phyloP scores from a whole-genome alignment of 2,888 invertebrate genomes.

The Sialis fuliginosa region DNA sequence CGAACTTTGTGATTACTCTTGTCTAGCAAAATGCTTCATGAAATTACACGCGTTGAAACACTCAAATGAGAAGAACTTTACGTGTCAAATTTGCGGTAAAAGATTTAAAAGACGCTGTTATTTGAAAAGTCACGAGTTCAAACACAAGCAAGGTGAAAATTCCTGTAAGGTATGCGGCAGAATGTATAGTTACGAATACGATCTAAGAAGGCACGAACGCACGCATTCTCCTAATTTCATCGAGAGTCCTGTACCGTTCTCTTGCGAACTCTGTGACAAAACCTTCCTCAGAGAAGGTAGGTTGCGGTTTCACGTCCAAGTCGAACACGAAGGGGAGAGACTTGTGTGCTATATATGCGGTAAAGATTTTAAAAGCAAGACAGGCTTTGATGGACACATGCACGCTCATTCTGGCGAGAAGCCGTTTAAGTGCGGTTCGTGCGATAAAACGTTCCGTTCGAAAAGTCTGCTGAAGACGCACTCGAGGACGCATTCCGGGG shows the following conservation, averaged over 20 bases:
- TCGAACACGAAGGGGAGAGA: not conserved
- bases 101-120: not conserved
- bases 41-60: slow-evolving; percentile 7
- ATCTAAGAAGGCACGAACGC: slow-evolving; percentile 8
- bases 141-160: slow-evolving; percentile 6
- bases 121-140: slow-evolving; percentile 2
- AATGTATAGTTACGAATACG: slow-evolving; percentile 13
- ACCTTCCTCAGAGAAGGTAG: slow-evolving; percentile 6
- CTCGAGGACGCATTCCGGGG: slow-evolving; percentile 32
- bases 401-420: slow-evolving; percentile 17
- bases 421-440: slow-evolving; percentile 14
- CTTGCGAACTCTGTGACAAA: slow-evolving; percentile 10
- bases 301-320: slow-evolving; percentile 1
- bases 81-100: slow-evolving; percentile 5
- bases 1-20: not conserved
- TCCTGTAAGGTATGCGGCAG: slow-evolving; percentile 5
- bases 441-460: slow-evolving; percentile 24
- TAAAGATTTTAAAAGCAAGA: slow-evolving; percentile 11
- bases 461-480: slow-evolving; percentile 28
- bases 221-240: slow-evolving; percentile 8
- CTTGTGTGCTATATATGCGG: slow-evolving; percentile 16
- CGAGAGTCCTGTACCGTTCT: not conserved
- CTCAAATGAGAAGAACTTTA: not conserved
- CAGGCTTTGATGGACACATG: slow-evolving; percentile 15
- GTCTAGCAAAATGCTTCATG: slow-evolving; percentile 4